These are phyloP conservation scores for Sylvia atricapilla DNA, from an alignment of 2,113 vertebrate species.

Conservation along the genomic window DNA sequence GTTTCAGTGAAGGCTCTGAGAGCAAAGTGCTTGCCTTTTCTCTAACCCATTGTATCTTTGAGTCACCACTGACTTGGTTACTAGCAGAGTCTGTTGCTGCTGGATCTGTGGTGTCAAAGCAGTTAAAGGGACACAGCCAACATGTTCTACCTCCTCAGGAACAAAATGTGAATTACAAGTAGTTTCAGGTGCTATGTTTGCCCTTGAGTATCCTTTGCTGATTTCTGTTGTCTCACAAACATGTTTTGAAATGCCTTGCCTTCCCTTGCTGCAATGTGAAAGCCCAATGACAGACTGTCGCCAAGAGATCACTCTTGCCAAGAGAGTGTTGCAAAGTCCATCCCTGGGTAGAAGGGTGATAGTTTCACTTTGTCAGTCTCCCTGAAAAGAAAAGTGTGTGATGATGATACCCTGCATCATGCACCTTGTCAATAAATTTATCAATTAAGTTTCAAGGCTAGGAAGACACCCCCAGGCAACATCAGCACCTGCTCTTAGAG, in stretches of 20 bases:
- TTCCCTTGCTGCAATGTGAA: neutral
- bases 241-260: neutral
- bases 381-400: neutral
- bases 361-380: neutral
- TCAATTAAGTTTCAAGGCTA: neutral
- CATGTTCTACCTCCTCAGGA: neutral
- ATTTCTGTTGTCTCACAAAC: constrained; percentile 22
- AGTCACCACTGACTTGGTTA: neutral
- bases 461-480: neutral
- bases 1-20: neutral
- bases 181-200: constrained; percentile 19
- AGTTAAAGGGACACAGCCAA: constrained; percentile 21
- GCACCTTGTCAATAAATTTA: neutral
- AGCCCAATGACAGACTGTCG: neutral
- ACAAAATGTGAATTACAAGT: constrained; percentile 45
- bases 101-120: neutral
- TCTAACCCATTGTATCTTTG: neutral
- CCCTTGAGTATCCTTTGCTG: constrained; percentile 25
- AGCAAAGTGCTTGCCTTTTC: neutral
- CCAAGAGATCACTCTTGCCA: accelerated
- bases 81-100: neutral
- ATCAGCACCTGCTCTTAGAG: neutral
- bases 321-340: neutral
- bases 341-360: neutral
- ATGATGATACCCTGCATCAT: neutral